Conservation (phyloP, 2,113 vertebrate species). For the Geothlypis trichas region DNA sequence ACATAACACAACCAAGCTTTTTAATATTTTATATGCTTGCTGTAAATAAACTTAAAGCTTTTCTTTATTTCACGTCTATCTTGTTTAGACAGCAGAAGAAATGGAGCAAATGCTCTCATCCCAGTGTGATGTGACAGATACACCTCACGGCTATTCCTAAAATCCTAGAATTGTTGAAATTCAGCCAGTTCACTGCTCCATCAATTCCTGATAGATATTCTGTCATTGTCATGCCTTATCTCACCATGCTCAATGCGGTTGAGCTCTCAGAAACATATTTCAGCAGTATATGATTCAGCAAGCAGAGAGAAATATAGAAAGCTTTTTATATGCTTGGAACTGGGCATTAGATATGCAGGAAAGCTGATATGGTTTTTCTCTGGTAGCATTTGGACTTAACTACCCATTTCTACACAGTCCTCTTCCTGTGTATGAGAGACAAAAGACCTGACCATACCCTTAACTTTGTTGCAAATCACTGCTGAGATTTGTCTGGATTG, state of each 20-base stretch:
- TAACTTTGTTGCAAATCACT: neutral
- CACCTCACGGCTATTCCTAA: neutral
- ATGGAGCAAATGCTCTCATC: neutral
- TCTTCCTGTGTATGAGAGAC: neutral
- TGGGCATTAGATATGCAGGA: neutral
- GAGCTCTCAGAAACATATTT: neutral
- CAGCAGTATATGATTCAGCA: neutral
- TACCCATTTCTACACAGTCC: neutral
- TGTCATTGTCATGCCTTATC: neutral
- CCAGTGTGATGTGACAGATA: accelerated
- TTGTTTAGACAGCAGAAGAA: neutral
- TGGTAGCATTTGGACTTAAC: neutral
- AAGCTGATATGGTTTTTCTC: neutral
- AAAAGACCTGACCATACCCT: neutral
- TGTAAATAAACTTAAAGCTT: neutral
- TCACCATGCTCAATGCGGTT: neutral
- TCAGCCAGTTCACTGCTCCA: neutral
- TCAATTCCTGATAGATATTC: neutral
- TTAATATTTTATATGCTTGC: neutral
- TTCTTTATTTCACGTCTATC: neutral
- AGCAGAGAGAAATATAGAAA: neutral
- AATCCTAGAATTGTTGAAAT: neutral
- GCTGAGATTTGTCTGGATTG: neutral
- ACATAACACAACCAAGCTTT: neutral
- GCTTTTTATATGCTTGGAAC: neutral